Evolutionary conservation across 2,888 invertebrate genomes (phyloP).

Genomic region (Meteorus cinctellus): DNA sequence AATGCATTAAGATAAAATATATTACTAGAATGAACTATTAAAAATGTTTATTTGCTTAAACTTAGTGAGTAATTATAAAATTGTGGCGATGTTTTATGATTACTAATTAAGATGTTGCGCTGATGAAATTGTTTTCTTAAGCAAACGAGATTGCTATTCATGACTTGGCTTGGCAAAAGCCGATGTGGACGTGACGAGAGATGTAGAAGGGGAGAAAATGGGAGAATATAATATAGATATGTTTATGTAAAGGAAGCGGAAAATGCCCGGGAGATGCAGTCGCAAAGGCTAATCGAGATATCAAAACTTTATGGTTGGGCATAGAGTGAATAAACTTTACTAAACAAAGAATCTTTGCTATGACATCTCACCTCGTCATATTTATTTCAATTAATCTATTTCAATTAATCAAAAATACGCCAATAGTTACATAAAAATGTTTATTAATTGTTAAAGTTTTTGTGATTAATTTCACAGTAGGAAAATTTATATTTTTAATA

Average conservation of each 20-base stretch:
- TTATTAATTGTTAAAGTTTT: no score
- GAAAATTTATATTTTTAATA: no score
- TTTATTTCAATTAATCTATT: neutral
- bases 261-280: conserved; percentile 22
- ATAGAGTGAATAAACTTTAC: neutral
- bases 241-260: neutral
- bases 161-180: conserved; percentile 13
- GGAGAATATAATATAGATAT: neutral
- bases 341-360: neutral
- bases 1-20: neutral
- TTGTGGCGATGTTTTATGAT: conserved; percentile 20
- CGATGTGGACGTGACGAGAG: conserved; percentile 2
- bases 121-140: conserved; percentile 25
- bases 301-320: conserved; percentile 27
- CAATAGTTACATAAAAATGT: no score
- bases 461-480: no score
- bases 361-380: neutral
- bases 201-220: neutral
- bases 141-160: conserved; percentile 27
- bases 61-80: neutral
- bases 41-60: conserved; percentile 10
- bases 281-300: conserved; percentile 27
- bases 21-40: neutral
- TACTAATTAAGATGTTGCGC: conserved; percentile 18
- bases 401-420: no score